Conservation (phyloP, 2,113 vertebrate genomes). For the Pteronura brasiliensis region DNA sequence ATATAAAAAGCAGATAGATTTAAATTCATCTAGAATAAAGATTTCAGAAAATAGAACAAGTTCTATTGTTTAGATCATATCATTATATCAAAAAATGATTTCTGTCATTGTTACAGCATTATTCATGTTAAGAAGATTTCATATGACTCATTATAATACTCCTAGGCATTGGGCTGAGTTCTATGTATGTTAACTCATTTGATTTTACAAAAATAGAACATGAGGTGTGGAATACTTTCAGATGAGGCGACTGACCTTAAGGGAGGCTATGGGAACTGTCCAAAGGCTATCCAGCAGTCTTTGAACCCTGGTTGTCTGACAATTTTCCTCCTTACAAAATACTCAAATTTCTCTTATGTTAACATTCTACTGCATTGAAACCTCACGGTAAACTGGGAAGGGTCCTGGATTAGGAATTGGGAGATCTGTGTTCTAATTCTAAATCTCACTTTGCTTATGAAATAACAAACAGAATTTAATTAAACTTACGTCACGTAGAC, state of each 20-base stretch:
- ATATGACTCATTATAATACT: not conserved
- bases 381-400: not conserved
- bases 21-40: conserved; percentile 6
- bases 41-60: not conserved
- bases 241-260: not conserved
- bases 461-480: not conserved
- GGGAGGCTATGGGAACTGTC: not conserved
- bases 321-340: not conserved
- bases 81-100: not conserved
- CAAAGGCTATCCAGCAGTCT: not conserved
- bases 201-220: not conserved
- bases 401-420: not conserved
- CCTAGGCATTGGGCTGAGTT: not conserved
- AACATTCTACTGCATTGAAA: not conserved
- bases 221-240: not conserved
- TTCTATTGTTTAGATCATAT: not conserved
- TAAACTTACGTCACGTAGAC: not conserved
- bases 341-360: not conserved
- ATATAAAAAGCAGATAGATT: not conserved
- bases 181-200: not conserved
- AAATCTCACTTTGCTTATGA: not conserved
- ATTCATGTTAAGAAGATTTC: not conserved
- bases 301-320: not conserved
- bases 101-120: not conserved
- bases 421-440: not conserved